These are phyloP conservation scores for Fabriciana adippe DNA, from an alignment of 2,888 invertebrate genomes.

Conservation along the genomic window DNA sequence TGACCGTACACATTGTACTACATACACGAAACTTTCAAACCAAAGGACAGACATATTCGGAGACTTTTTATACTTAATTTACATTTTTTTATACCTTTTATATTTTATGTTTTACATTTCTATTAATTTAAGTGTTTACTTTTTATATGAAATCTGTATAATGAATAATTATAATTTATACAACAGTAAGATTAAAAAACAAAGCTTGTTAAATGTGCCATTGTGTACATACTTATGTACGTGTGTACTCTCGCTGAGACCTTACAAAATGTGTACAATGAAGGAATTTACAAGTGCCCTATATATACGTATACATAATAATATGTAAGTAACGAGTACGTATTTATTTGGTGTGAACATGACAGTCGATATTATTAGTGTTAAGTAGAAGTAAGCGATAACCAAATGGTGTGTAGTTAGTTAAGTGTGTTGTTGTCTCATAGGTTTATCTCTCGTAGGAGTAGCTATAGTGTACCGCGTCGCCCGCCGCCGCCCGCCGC, in stretches of 20 bases:
- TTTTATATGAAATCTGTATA: background rate
- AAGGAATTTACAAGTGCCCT: slow-evolving; percentile 9
- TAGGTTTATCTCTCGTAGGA: background rate
- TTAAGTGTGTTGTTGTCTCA: slow-evolving; percentile 4
- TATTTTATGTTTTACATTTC: slow-evolving; percentile 6
- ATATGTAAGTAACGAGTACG: background rate
- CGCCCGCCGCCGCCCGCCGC: background rate
- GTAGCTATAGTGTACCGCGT: background rate
- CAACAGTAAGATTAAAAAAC: too few relatives aligned
- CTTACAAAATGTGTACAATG: background rate
- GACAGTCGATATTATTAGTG: slow-evolving; percentile 2
- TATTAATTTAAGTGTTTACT: background rate
- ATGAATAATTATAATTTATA: background rate
- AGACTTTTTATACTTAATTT: slow-evolving; percentile 7
- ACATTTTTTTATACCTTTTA: slow-evolving; percentile 3
- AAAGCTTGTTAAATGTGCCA: too few relatives aligned
- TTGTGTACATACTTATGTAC: too few relatives aligned
- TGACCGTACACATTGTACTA: background rate
- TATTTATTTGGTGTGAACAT: slow-evolving; percentile 1
- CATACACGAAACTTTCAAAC: background rate
- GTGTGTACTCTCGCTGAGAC: background rate
- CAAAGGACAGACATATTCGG: slow-evolving; percentile 7
- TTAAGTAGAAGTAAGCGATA: background rate
- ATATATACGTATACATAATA: background rate
- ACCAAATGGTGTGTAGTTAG: slow-evolving; percentile 2